Conservation (phyloP, 2,797 vertebrate genomes). For the Paguma larvata region DNA sequence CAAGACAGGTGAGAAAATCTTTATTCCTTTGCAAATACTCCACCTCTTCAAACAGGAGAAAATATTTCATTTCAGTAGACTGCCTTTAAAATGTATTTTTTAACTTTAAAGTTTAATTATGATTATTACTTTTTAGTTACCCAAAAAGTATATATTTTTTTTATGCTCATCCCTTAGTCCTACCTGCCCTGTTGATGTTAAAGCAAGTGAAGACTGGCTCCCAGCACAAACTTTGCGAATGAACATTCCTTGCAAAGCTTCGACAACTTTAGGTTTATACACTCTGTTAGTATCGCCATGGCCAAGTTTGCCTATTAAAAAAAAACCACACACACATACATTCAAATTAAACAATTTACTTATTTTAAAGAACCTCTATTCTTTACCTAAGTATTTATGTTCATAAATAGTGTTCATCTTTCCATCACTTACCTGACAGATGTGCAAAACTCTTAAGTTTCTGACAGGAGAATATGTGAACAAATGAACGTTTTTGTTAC, state of each 20-base stretch:
- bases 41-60: constrained; percentile 21
- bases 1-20: constrained; percentile 41
- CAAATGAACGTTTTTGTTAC: background rate
- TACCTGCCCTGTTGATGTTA: constrained; percentile 93
- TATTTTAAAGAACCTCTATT: constrained; percentile 47
- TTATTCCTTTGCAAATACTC: constrained; percentile 37
- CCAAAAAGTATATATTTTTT: no score
- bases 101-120: constrained; percentile 50
- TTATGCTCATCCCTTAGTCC: constrained; percentile 4
- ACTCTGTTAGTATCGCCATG: constrained; percentile 93
- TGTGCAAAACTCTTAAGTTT: constrained; percentile 14
- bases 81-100: constrained; percentile 44
- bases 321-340: constrained; percentile 12
- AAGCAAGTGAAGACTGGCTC: constrained; percentile 92
- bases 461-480: constrained; percentile 55
- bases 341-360: constrained; percentile 61
- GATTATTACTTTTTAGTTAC: constrained; percentile 8
- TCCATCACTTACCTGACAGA: background rate
- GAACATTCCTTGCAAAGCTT: constrained; percentile 93
- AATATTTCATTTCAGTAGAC: constrained; percentile 46
- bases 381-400: constrained; percentile 15
- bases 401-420: constrained; percentile 3
- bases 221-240: constrained; percentile 93
- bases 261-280: constrained; percentile 92
- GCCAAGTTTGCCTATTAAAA: constrained; percentile 90